A percentile compares a stretch with the other conserved stretches of the same genome.
Evolutionary conservation across 1,140 invertebrate species (phyloP).

Genomic region (Aphelenchoides fujianensis): DNA sequence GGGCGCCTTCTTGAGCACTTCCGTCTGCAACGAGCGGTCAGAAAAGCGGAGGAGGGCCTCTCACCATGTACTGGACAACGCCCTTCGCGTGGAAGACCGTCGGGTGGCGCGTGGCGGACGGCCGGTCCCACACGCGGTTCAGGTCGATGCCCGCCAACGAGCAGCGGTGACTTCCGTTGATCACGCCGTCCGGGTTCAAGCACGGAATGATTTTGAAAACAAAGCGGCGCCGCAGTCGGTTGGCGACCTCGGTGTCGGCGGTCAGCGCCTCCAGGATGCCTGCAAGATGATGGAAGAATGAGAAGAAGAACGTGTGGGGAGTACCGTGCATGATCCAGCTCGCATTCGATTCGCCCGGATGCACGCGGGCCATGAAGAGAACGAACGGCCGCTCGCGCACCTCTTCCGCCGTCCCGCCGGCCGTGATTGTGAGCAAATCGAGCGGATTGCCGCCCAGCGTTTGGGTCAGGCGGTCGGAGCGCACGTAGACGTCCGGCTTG

Average conservation of each 20-base stretch:
- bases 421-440: constrained; percentile 77
- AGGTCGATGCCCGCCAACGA: constrained; percentile 72
- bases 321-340: constrained; percentile 84
- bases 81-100: constrained; percentile 89
- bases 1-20: constrained; percentile 64
- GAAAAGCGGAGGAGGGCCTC: constrained; percentile 14
- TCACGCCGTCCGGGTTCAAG: constrained; percentile 82
- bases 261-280: constrained; percentile 80
- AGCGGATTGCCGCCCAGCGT: constrained; percentile 80
- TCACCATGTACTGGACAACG: constrained; percentile 60
- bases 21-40: constrained; percentile 32
- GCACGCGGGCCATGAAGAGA: constrained; percentile 77
- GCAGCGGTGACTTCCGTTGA: constrained; percentile 83
- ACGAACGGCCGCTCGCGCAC: constrained; percentile 46
- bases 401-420: constrained; percentile 74
- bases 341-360: constrained; percentile 82
- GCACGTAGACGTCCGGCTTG: constrained; percentile 64
- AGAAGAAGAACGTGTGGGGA: constrained; percentile 68
- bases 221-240: constrained; percentile 69
- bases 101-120: constrained; percentile 74
- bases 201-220: constrained; percentile 89
- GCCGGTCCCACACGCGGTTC: constrained; percentile 84
- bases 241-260: constrained; percentile 73
- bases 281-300: constrained; percentile 77
- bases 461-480: constrained; percentile 73